These are phyloP conservation scores for Litoditis marina DNA, from an alignment of 2,888 invertebrate genomes.

Conservation along the genomic window DNA sequence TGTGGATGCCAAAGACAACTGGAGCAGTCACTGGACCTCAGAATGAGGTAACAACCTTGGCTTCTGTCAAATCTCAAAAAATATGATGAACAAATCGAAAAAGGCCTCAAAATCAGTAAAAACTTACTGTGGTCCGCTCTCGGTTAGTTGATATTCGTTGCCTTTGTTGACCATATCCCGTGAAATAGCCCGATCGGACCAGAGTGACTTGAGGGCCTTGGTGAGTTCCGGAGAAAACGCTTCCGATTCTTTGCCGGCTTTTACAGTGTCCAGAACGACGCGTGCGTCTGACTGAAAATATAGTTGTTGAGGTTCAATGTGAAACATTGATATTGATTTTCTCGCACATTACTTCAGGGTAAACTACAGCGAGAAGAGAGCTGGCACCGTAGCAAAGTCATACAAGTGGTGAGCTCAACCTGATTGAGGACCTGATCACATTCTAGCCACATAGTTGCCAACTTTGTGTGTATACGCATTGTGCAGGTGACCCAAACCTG, in stretches of 20 bases:
- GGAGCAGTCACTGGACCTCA: too few species aligned
- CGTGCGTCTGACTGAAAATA: slow-evolving; percentile 48
- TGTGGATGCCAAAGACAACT: too few species aligned
- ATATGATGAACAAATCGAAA: too few species aligned
- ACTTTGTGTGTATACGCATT: too few species aligned
- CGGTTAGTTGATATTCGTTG: slow-evolving; percentile 57
- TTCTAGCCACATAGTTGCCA: too few species aligned
- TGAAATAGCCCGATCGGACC: slow-evolving; percentile 48
- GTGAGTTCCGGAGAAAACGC: slow-evolving; percentile 50
- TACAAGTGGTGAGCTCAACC: too few species aligned
- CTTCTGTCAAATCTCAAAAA: too few species aligned
- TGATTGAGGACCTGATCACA: too few species aligned
- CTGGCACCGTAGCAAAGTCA: too few species aligned
- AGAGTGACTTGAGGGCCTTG: slow-evolving; percentile 44
- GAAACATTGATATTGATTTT: neutral
- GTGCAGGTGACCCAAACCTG: too few species aligned
- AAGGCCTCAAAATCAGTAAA: neutral
- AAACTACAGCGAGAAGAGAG: neutral
- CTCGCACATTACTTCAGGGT: neutral
- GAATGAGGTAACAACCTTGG: too few species aligned
- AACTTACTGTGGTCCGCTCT: slow-evolving; percentile 56
- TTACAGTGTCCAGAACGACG: slow-evolving; percentile 54
- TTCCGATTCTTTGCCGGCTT: slow-evolving; percentile 57
- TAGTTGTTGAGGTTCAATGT: too few species aligned
- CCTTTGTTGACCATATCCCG: slow-evolving; percentile 43